phyloP scores from a whole-genome alignment of 2,113 vertebrate species.

The Muntiacus reevesi region DNA sequence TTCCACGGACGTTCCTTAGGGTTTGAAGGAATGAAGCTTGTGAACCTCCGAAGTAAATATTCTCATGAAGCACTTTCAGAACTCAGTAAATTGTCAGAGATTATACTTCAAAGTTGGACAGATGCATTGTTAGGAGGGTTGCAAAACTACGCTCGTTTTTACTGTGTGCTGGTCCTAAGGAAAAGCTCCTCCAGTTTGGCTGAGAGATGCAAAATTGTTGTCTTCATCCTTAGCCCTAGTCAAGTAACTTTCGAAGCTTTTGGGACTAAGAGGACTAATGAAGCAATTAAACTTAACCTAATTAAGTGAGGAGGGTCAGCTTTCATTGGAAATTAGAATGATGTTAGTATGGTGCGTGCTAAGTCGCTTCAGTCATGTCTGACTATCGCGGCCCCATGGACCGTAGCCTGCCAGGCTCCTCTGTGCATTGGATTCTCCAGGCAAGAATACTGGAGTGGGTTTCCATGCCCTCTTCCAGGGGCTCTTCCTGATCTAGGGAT shows the following conservation, averaged over 20 bases:
- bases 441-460: neutral
- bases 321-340: neutral
- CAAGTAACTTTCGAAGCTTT: neutral
- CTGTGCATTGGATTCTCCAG: neutral
- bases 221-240: neutral
- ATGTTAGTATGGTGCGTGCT: neutral
- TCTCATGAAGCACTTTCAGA: neutral
- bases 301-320: neutral
- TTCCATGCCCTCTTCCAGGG: neutral
- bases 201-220: neutral
- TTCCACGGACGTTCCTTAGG: neutral
- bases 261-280: neutral
- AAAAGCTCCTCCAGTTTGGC: neutral
- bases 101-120: neutral
- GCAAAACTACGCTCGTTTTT: neutral
- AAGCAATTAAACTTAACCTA: neutral
- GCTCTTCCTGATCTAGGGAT: neutral
- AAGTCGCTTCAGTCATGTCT: neutral
- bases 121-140: neutral
- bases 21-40: neutral
- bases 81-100: neutral
- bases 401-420: neutral
- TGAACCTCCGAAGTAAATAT: neutral
- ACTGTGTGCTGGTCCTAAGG: neutral
- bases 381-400: neutral